Percentiles rank a stretch among this genome's conserved stretches.
These are phyloP conservation scores for Spatula versicolor DNA, from an alignment of 2,797 vertebrate genomes.

Conservation along the genomic window DNA sequence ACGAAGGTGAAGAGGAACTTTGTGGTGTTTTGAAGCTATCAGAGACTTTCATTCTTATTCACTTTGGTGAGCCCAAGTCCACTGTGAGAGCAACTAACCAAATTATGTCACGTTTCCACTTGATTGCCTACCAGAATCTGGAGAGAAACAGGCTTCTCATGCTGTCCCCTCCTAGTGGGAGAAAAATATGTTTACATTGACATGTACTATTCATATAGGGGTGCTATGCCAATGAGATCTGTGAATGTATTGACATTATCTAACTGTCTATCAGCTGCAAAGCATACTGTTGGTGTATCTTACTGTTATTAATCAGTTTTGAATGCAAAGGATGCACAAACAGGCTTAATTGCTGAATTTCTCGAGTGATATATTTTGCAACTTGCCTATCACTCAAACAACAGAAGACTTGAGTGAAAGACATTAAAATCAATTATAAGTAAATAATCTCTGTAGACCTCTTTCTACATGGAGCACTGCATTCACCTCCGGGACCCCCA, in stretches of 20 bases:
- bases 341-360: conserved; percentile 46
- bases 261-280: conserved; percentile 39
- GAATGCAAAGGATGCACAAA: conserved; percentile 45
- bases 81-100: not conserved
- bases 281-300: conserved; percentile 14
- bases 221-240: conserved; percentile 27
- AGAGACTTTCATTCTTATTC: not conserved
- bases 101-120: conserved; percentile 23
- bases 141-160: conserved; percentile 17
- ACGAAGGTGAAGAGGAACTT: not conserved
- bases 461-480: not conserved
- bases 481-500: not conserved
- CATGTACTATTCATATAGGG: not conserved
- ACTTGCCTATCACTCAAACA: conserved; percentile 58
- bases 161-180: not conserved
- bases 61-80: not conserved
- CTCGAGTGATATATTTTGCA: conserved; percentile 60
- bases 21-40: not conserved
- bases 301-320: conserved; percentile 59
- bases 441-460: conserved; percentile 1
- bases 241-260: conserved; percentile 45
- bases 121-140: conserved; percentile 7
- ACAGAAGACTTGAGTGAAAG: conserved; percentile 36
- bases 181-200: conserved; percentile 26
- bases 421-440: conserved; percentile 49